These are phyloP conservation scores for Sisyra nigra DNA, from an alignment of 2,888 invertebrate species.

Conservation along the genomic window DNA sequence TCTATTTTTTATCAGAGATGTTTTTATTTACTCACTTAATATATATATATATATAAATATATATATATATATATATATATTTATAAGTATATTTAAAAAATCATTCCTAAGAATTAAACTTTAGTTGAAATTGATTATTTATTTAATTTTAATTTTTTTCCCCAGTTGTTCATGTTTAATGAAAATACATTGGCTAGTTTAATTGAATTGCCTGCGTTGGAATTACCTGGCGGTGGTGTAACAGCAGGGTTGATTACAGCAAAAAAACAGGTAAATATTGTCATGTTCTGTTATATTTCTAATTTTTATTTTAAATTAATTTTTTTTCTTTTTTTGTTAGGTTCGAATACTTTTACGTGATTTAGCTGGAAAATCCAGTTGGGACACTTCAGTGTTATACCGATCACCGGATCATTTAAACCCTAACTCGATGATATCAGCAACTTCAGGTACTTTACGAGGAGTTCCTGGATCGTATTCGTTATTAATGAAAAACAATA, in stretches of 20 bases:
- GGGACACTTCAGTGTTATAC: slow-evolving; percentile 88
- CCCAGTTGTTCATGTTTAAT: slow-evolving; percentile 73
- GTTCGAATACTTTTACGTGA: slow-evolving; percentile 79
- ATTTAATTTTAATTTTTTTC: slow-evolving; percentile 11
- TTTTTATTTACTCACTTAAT: no score
- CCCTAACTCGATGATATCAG: slow-evolving; percentile 11
- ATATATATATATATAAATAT: no score
- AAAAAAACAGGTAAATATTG: slow-evolving; percentile 41
- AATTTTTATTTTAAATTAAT: slow-evolving; percentile 1
- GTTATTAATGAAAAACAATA: background rate
- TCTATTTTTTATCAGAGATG: no score
- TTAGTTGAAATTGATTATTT: background rate
- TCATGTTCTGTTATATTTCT: slow-evolving; percentile 17
- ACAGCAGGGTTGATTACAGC: slow-evolving; percentile 65
- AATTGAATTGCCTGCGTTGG: slow-evolving; percentile 73
- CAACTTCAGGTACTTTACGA: background rate
- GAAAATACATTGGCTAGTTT: slow-evolving; percentile 72
- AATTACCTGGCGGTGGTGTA: slow-evolving; percentile 61
- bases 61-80: no score
- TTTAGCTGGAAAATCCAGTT: slow-evolving; percentile 85
- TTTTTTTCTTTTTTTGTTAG: background rate
- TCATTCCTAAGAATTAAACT: no score
- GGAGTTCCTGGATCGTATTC: slow-evolving; percentile 3
- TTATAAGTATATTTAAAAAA: no score
- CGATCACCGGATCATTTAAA: slow-evolving; percentile 41